These are phyloP conservation scores for Menidia menidia DNA, from an alignment of 2,797 vertebrate species.

Conservation along the genomic window DNA sequence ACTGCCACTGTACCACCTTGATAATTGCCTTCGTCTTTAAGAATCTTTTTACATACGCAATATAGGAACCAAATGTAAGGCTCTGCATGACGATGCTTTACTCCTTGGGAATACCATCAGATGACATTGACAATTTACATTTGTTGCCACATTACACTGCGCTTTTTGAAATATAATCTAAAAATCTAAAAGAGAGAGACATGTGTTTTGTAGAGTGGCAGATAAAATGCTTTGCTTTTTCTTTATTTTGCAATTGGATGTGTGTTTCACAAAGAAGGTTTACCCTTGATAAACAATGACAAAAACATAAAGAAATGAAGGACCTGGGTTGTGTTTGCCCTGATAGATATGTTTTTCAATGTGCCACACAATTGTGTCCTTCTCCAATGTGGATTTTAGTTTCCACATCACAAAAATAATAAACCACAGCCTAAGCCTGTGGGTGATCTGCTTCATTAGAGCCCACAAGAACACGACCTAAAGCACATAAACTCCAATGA, in stretches of 20 bases:
- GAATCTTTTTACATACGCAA: slow-evolving; percentile 30
- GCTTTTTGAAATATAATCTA: slow-evolving; percentile 28
- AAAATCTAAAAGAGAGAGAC: neutral
- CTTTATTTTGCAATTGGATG: neutral
- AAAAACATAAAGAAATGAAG: neutral
- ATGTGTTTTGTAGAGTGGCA: neutral
- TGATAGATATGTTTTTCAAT: slow-evolving; percentile 14
- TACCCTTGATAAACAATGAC: neutral
- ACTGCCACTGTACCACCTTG: slow-evolving; percentile 8
- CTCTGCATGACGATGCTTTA: slow-evolving; percentile 38
- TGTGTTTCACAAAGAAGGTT: neutral
- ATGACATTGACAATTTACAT: slow-evolving; percentile 26
- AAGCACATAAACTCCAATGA: too few relatives aligned
- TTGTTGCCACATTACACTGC: slow-evolving; percentile 43
- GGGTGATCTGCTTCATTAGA: neutral
- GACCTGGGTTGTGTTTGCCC: slow-evolving; percentile 9
- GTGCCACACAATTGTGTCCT: slow-evolving; percentile 12
- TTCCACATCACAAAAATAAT: neutral
- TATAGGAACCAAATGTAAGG: slow-evolving; percentile 47
- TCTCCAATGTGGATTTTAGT: slow-evolving; percentile 8
- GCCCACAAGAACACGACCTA: neutral
- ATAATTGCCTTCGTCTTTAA: slow-evolving; percentile 16
- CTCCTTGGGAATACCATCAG: slow-evolving; percentile 17
- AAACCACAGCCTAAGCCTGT: neutral
- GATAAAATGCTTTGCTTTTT: neutral